A percentile compares a stretch with the other conserved stretches of the same genome.
These are phyloP conservation scores for Drosophila hawaiiensis DNA, from an alignment of 2,888 invertebrate species.

Conservation along the genomic window DNA sequence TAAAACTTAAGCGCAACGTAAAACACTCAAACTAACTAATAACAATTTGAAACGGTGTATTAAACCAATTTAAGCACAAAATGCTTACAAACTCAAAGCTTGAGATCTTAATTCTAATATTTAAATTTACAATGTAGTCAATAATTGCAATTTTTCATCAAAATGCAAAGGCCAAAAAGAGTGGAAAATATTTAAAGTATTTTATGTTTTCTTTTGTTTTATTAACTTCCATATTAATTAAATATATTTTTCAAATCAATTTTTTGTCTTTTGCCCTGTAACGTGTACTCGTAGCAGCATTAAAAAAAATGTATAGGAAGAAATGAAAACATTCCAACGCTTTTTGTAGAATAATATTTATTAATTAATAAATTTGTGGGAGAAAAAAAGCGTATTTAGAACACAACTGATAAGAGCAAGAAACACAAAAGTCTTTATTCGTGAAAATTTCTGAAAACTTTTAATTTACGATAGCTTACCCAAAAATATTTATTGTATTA, in stretches of 20 bases:
- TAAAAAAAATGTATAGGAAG: not conserved
- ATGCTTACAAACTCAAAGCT: not conserved
- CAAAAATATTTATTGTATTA: constrained; percentile 4
- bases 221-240: not conserved
- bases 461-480: not conserved
- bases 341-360: not conserved
- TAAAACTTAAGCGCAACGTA: not conserved
- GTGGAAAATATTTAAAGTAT: not conserved
- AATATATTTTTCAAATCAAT: not conserved
- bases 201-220: not conserved
- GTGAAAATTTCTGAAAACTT: not conserved
- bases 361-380: constrained; percentile 1
- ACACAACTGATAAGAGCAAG: not conserved
- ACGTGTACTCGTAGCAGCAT: not conserved
- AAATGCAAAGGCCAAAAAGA: not conserved
- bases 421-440: not conserved
- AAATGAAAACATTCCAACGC: not conserved
- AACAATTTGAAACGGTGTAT: not conserved
- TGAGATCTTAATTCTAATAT: not conserved
- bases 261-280: not conserved
- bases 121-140: not conserved
- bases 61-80: not conserved
- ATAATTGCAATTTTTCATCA: not conserved
- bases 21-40: not conserved
- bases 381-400: not conserved